Conservation (phyloP, 2,797 vertebrate genomes). For the Melanotaenia parkinsoni region DNA sequence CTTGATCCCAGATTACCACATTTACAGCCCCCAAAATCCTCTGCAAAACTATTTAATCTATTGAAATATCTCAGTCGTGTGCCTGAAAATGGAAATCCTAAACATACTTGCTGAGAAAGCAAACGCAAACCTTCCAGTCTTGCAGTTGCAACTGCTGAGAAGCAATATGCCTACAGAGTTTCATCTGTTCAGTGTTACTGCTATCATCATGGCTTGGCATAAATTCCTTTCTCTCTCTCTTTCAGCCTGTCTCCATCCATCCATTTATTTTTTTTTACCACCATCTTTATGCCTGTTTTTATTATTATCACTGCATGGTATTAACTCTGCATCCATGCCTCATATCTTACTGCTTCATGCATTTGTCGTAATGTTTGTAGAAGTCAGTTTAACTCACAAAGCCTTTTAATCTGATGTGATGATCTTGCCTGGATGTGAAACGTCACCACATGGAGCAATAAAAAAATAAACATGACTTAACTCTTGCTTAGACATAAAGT, state of each 20-base stretch:
- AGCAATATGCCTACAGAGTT: conserved; percentile 62
- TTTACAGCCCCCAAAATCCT: conserved; percentile 35
- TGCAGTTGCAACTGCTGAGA: conserved; percentile 63
- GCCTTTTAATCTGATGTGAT: conserved; percentile 24
- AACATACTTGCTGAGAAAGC: conserved; percentile 55
- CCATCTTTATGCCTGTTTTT: conserved; percentile 70
- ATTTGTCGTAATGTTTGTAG: conserved; percentile 33
- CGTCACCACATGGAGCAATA: conserved; percentile 1
- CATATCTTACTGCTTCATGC: conserved; percentile 53
- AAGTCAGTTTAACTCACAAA: conserved; percentile 28
- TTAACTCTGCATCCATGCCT: conserved; percentile 64
- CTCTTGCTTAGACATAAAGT: conserved; percentile 1
- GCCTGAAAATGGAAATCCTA: conserved; percentile 45
- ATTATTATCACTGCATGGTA: conserved; percentile 75
- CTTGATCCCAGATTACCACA: conserved; percentile 43
- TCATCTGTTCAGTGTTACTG: conserved; percentile 67
- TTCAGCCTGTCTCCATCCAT: conserved; percentile 77
- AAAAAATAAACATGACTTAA: conserved; percentile 1
- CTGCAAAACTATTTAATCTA: conserved; percentile 15
- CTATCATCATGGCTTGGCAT: conserved; percentile 75
- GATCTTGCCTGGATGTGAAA: conserved; percentile 23
- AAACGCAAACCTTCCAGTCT: conserved; percentile 53
- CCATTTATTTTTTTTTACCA: conserved; percentile 53
- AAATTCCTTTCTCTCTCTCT: conserved; percentile 77
- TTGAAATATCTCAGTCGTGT: conserved; percentile 30